Percentiles rank a stretch among this genome's conserved stretches.
Evolutionary conservation across 2,113 vertebrate genomes (phyloP).

Genomic region (Pseudonaja textilis): DNA sequence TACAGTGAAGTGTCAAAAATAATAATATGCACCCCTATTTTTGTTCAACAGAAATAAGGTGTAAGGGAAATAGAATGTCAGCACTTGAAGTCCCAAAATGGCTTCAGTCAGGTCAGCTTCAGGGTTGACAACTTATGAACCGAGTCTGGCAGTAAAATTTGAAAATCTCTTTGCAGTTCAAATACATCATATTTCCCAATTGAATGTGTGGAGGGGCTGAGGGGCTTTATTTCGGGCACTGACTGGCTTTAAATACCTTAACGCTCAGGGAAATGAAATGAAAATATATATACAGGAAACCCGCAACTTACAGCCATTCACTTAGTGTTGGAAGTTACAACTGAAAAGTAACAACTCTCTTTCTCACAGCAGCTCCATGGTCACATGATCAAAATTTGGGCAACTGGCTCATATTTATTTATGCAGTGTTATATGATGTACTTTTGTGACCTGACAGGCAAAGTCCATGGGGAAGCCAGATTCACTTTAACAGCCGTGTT

Average conservation of each 20-base stretch:
- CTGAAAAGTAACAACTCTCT: no score
- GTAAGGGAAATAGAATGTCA: background rate
- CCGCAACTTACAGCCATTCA: no score
- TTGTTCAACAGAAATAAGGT: background rate
- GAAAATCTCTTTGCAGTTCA: background rate
- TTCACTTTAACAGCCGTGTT: no score
- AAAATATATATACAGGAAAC: background rate
- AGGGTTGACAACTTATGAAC: background rate
- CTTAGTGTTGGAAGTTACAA: no score
- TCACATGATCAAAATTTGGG: no score
- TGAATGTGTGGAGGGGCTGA: background rate
- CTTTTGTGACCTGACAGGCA: no score
- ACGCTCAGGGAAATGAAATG: background rate
- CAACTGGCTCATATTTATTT: no score
- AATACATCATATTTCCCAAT: background rate
- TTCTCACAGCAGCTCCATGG: no score
- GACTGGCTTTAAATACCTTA: background rate
- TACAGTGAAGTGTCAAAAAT: background rate
- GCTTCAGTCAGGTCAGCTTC: no score
- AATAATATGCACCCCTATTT: background rate
- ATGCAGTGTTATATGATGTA: no score
- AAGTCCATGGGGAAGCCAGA: no score
- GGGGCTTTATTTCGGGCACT: background rate
- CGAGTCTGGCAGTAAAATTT: background rate
- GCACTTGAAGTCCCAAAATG: no score